Base-by-base conservation (phyloP, 2,888 invertebrate species). In the Brachyopa scutellaris region DNA sequence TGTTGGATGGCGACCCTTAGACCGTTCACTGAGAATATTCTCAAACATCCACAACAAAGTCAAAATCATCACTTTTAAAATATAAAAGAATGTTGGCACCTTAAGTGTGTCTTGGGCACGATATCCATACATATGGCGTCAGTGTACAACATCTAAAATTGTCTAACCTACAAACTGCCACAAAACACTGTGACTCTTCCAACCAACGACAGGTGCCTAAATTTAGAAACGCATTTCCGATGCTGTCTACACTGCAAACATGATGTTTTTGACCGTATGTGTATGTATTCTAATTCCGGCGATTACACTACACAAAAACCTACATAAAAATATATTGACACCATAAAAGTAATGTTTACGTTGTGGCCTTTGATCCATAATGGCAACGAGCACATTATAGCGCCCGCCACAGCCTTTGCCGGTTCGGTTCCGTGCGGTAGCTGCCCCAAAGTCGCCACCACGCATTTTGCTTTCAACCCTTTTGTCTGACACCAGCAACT, bases 321-420 rank as follows among this genome's bases (percentile, higher is more conserved):
- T 64, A 66, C 70, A 82, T 77, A 77, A 82, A 82, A 77, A 82
- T 64, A 82, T 77, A 82, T 77, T 64, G 82, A 61, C 77, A 72
- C 40, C 82, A 82, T 82, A 72, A 82, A 72, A 66, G 53, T 77
- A 77, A 77, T 82, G 77, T 82, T 82, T 77, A 77, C 66, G 40
- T 72, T 82, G 72, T 72, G 77, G 77, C 38, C 72, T 82, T 82
- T 82, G 82, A 82, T 82, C 76, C 82, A 66, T 82, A 70, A 82
- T 76, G 64, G 69, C 49, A 76, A 51, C 62, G 69, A 70, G 51
- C 59, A 40, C 70, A 82, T 82, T 70, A 77, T 38, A 66, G 55
- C 53, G 59, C 53, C 70, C 64, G 66, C 70, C 74, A 38, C 11
- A 64, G 55, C 55, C 55, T 47, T 55, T 38, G 57, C 23, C 31